Evolutionary conservation across 1,140 invertebrate genomes (phyloP), one percentile per base, ranked within the genome.

Genomic region (Uloborus diversus): DNA sequence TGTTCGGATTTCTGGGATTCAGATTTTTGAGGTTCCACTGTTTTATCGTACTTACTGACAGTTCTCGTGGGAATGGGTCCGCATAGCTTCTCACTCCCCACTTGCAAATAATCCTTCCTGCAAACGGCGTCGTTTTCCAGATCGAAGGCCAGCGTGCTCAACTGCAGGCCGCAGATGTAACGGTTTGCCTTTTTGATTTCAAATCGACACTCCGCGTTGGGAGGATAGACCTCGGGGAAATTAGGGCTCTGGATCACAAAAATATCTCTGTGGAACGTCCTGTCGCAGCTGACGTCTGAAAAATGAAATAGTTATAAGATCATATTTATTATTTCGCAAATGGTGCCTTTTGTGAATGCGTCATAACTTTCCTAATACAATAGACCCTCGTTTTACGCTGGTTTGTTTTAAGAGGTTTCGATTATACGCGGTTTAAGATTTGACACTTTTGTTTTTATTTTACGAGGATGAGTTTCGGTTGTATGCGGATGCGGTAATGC

Each of bases 21-120:
- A n/a, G n/a, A n/a, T n/a, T n/a, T n/a, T n/a, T n/a, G n/a, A n/a
- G n/a, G n/a, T n/a, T n/a, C n/a, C n/a, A n/a, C n/a, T n/a, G n/a
- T n/a, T n/a, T n/a, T n/a, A n/a, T n/a, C n/a, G n/a, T n/a, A 27
- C 75, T 56, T 75, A 82, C 82, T 28, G 64, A 84, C 79, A 30
- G 81, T 83, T 61, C 78, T 81, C 11, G 76, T 76, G 47, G 82
- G 81, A 17, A 84, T 49, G 4, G 65, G 57, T 3, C 82, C 84
- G 65, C 84, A 85, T 3, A 84, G 66, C 25, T 49, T 76, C n/a
- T 81, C 75, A 14, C 53, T 79, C n/a, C 83, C 83, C 28, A 84
- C 75, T 64, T 84, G 83, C 30, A 85, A 51, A 51, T 83, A 84
- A 53, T 85, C 83, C 9, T 76, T 78, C 1, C 33, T 14, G 66